Evolutionary conservation across 2,113 vertebrate genomes (phyloP), one percentile per base, ranked within the genome.

Genomic region (Oryzias woworae): DNA sequence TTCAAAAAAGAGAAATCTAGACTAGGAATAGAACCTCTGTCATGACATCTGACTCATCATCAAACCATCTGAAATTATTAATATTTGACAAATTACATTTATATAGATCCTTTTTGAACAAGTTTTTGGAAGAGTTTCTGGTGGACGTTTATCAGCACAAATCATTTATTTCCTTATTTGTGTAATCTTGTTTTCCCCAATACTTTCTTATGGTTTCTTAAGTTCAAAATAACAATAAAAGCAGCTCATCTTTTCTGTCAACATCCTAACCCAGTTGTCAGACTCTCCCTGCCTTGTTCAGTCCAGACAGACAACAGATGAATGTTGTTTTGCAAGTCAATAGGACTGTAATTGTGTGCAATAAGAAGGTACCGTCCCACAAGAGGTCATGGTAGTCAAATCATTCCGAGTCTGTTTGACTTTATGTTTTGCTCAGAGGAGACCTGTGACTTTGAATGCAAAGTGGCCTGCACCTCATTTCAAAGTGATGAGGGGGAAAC

Each of bases 291-390:
- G 17, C 31, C 55, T 66, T 48, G 63, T 51, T 73, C 54, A 44
- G 59, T 12, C 46, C n/a, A 31, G 48, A 49, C 62, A 67, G 50
- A 42, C 70, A 48, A 41, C 17, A 58, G 60, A 42, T n/a, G 57
- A 61, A 70, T 69, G 65, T 79, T 86, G 73, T 78, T 91, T 84
- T 86, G 85, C 83, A 86, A 88, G 82, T 90, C 80, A 87, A 85
- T 87, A 80, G 81, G 81, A 77, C 44, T n/a, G 73, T 90, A 85
- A 90, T 88, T 86, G 78, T 57, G 62, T 64, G 63, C 54, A 41
- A 69, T 80, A 77, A 86, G 67, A 56, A 69, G 60, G 69, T 74
- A 77, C 75, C 61, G 56, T 79, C 51, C 71, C 36, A 47, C 77
- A 62, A 80, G 79, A 82, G 83, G 85, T 87, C 83, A 83, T 70